Conservation (phyloP, 2,797 vertebrate species). For the Sphaeramia orbicularis region DNA sequence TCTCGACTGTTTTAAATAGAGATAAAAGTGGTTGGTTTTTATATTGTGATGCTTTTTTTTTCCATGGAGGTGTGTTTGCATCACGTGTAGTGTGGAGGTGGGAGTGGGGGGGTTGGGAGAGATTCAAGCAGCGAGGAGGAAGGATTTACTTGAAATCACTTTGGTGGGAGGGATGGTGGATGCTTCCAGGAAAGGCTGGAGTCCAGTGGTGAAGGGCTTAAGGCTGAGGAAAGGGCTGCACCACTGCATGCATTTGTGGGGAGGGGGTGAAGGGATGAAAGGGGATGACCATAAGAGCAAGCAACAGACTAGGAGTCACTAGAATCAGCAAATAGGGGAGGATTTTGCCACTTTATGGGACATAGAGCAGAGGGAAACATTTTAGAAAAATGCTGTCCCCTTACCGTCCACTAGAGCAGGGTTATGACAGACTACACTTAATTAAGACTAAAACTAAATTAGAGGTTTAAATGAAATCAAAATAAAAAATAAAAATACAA, state of each 20-base stretch:
- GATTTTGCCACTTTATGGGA: no score
- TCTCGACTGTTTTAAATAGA: constrained; percentile 5
- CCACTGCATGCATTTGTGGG: not conserved
- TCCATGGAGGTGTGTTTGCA: not conserved
- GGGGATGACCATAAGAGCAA: no score
- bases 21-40: not conserved
- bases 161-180: constrained; percentile 1
- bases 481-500: no score
- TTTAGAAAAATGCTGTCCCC: no score
- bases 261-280: not conserved
- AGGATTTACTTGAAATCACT: constrained; percentile 22
- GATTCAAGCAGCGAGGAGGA: not conserved
- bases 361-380: no score
- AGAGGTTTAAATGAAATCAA: no score
- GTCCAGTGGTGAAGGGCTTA: not conserved
- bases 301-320: no score
- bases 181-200: constrained; percentile 16
- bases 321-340: no score
- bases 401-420: no score
- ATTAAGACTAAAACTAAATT: no score
- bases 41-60: not conserved
- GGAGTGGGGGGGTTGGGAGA: not conserved
- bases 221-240: not conserved
- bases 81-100: not conserved
- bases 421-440: no score